Conservation (phyloP, 30 jellyfish, hydroid and myxozoan species). For the Cassiopea andromeda region DNA sequence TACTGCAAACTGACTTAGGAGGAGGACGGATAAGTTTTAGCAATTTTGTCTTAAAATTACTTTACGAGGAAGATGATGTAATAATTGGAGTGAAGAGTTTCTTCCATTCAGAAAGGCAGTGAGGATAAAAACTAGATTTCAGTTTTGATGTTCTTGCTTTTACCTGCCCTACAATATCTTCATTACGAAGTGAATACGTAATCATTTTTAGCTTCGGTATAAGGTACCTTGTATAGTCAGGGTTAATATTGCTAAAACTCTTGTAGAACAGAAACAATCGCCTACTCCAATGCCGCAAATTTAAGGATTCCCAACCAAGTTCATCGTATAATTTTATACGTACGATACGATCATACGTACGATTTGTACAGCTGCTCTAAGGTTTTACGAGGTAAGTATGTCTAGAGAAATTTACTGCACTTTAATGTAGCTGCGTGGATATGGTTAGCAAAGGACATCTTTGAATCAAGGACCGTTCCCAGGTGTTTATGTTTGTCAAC, state of each 20-base stretch:
- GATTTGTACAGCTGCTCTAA: background rate
- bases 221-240: slow-evolving; percentile 1
- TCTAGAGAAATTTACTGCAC: background rate
- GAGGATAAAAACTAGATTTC: background rate
- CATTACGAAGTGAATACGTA: background rate
- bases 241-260: background rate
- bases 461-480: background rate
- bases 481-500: background rate
- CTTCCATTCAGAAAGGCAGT: slow-evolving; percentile 5
- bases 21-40: background rate
- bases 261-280: background rate
- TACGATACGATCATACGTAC: background rate
- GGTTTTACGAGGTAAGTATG: background rate
- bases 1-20: background rate
- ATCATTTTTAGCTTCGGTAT: background rate
- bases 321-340: background rate
- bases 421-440: background rate
- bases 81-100: background rate
- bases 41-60: background rate
- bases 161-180: background rate
- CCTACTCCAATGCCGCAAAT: background rate
- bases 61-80: background rate
- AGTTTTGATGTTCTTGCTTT: background rate
- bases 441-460: background rate
- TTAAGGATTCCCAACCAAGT: background rate